Evolutionary conservation across 2,797 vertebrate genomes (phyloP).

Genomic region (Notamacropus eugenii): DNA sequence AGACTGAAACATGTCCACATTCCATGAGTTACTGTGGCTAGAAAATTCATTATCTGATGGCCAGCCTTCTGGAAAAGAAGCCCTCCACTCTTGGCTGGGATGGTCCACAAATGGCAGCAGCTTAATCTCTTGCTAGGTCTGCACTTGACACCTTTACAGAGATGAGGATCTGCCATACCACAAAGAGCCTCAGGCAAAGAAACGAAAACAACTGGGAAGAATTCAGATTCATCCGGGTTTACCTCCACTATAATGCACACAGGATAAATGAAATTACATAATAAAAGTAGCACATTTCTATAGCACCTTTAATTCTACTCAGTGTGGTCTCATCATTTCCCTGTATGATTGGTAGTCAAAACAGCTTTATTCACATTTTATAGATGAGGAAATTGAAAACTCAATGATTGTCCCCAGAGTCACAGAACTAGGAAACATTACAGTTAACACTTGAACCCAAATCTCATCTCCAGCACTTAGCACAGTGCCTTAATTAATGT

Average conservation of each 20-base stretch:
- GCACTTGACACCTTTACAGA: neutral
- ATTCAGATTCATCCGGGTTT: neutral
- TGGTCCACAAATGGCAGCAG: neutral
- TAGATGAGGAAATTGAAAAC: neutral
- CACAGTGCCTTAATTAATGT: neutral
- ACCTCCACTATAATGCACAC: neutral
- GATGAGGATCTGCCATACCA: neutral
- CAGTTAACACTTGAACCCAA: neutral
- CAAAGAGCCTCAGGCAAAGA: neutral
- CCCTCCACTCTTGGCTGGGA: neutral
- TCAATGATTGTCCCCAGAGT: neutral
- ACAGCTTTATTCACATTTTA: neutral
- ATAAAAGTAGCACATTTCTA: neutral
- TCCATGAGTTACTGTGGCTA: neutral
- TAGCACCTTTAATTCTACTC: neutral
- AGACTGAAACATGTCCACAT: neutral
- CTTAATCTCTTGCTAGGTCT: neutral
- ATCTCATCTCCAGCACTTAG: neutral
- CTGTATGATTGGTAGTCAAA: neutral
- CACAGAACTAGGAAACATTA: neutral
- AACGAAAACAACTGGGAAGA: neutral
- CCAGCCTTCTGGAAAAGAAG: neutral
- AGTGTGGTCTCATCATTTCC: neutral
- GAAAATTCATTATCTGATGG: neutral
- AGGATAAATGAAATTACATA: neutral